Evolutionary conservation across 1,140 invertebrate species (phyloP).

Genomic region (Orussus abietinus): DNA sequence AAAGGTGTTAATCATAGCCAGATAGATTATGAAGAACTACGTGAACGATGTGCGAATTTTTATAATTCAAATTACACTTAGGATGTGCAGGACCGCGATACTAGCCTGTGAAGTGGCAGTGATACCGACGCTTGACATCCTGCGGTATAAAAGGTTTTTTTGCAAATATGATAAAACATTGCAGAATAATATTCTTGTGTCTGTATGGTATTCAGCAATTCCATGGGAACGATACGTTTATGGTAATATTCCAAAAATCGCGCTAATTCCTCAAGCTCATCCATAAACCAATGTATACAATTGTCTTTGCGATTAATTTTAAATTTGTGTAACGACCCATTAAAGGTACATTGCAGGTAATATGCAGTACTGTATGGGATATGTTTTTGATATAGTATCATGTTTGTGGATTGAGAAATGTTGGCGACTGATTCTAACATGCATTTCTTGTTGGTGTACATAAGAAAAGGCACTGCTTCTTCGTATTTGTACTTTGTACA

Average conservation of each 20-base stretch:
- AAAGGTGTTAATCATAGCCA: slow-evolving; percentile 9
- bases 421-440: slow-evolving; percentile 24
- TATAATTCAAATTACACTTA: no score
- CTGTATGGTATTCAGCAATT: background rate
- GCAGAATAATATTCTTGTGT: slow-evolving; percentile 1
- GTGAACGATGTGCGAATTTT: no score
- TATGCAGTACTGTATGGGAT: slow-evolving; percentile 37
- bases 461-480: slow-evolving; percentile 28
- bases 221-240: slow-evolving; percentile 5
- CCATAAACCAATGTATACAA: slow-evolving; percentile 32
- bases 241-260: slow-evolving; percentile 15
- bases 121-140: slow-evolving; percentile 30
- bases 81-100: no score
- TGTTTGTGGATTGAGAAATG: slow-evolving; percentile 27
- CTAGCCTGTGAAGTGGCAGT: slow-evolving; percentile 17
- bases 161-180: slow-evolving; percentile 19
- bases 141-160: slow-evolving; percentile 19
- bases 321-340: slow-evolving; percentile 35
- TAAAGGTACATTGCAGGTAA: slow-evolving; percentile 39
- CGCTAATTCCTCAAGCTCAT: slow-evolving; percentile 24
- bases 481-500: slow-evolving; percentile 34
- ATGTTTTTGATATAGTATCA: slow-evolving; percentile 32
- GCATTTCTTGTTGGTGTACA: slow-evolving; percentile 39
- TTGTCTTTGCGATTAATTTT: slow-evolving; percentile 27
- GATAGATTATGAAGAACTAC: slow-evolving; percentile 10